Base-by-base conservation (phyloP, 2,888 invertebrate species). In the Coelinius sp. region DNA sequence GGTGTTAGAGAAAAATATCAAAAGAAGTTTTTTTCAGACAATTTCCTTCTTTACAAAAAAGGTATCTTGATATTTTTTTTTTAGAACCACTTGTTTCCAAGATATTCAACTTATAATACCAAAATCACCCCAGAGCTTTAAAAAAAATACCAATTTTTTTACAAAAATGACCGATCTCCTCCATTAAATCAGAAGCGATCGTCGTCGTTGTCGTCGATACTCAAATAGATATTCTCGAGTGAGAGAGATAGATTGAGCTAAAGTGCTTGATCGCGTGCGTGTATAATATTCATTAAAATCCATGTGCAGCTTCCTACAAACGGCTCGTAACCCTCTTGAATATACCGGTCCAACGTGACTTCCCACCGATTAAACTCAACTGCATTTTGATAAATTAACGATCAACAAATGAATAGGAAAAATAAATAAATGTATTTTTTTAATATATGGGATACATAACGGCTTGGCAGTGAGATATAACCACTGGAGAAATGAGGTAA, bases 211-310 rank as follows among this genome's bases (percentile, higher is more conserved):
- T 76, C 76, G 68, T 72, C 52, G 71, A 35, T 38, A 38, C 25
- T 25, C 44, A 64, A 53, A 31, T 3, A 17, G 56, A 31, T 46
- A 46, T n/a, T n/a, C n/a, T n/a, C 5, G 31, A 27, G 27, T 20
- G 20, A 49, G 20, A 22, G 49, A 20, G 49, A 52, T 4, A 17
- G 56, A 56, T 70, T 73, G 77, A 49, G 81, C 73, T 73, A 75
- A 73, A 75, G 74, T 75, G 76, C 75, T 77, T 71, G 80, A 82
- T 80, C 81, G 84, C 83, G 81, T 81, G 81, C 79, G 80, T 81
- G 80, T 77, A 78, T 84, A 82, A 83, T 85, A 82, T 82, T 82
- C 83, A 83, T 85, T 83, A 82, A 82, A 82, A 82, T 71, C 67
- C 68, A 69, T 38, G 31, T 14, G 24, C 27, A 44, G 22, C 14